phyloP scores from a whole-genome alignment of 2,888 invertebrate genomes.

The Himalopsyche japonica region DNA sequence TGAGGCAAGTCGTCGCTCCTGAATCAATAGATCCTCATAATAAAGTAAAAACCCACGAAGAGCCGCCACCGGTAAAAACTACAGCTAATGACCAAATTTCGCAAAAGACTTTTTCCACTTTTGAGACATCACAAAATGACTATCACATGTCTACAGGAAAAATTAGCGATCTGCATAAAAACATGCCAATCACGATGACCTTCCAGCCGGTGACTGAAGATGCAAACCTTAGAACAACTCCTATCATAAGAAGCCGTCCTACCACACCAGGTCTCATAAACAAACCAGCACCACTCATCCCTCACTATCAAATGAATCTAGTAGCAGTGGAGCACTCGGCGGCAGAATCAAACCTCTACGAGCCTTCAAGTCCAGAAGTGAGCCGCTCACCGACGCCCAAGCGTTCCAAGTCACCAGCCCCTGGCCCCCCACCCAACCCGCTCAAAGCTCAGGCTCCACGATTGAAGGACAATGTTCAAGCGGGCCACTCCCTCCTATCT shows the following conservation, averaged over 20 bases:
- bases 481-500: constrained; percentile 50
- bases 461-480: constrained; percentile 58
- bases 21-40: constrained; percentile 51
- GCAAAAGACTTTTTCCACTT: neutral
- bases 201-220: constrained; percentile 69
- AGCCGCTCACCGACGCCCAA: constrained; percentile 70
- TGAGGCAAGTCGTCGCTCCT: constrained; percentile 50
- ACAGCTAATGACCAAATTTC: neutral
- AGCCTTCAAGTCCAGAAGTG: constrained; percentile 62
- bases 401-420: constrained; percentile 70
- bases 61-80: neutral
- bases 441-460: constrained; percentile 68
- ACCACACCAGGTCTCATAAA: constrained; percentile 73
- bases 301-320: constrained; percentile 78
- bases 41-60: constrained; percentile 27
- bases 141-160: constrained; percentile 44
- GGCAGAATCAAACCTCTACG: constrained; percentile 62
- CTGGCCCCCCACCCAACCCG: constrained; percentile 71
- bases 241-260: constrained; percentile 60
- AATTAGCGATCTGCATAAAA: constrained; percentile 53
- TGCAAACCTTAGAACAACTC: constrained; percentile 57
- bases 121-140: constrained; percentile 38
- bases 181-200: constrained; percentile 62
- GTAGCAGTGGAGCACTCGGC: constrained; percentile 69
- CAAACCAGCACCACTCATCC: constrained; percentile 75